Percentiles rank a stretch among this genome's conserved stretches.
Conservation (phyloP, 1,140 invertebrate genomes). For the Drosophila chauvacae region DNA sequence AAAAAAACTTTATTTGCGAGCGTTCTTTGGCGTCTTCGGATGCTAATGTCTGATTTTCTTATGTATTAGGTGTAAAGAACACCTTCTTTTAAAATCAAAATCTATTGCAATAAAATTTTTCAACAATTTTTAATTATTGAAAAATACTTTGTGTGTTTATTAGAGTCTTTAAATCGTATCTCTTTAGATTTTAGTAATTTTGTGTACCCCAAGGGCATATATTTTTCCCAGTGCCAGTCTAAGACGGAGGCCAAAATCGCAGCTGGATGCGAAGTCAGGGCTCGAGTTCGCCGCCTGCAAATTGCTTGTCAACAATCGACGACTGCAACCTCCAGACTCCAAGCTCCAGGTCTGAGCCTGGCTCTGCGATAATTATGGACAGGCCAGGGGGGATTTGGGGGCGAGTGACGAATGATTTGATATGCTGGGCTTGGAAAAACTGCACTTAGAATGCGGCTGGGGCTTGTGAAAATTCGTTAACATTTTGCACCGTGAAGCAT, state of each 20-base stretch:
- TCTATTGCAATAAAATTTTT: not conserved
- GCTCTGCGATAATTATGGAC: constrained; percentile 58
- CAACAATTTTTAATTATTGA: not conserved
- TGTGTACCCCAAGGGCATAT: not conserved
- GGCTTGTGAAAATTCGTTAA: constrained; percentile 76
- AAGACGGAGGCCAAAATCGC: constrained; percentile 21
- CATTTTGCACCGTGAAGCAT: constrained; percentile 77
- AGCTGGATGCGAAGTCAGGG: constrained; percentile 47
- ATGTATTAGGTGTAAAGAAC: not conserved
- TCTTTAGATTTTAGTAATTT: not conserved
- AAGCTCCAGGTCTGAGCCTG: constrained; percentile 19
- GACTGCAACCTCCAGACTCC: constrained; percentile 14
- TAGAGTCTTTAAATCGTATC: no score
- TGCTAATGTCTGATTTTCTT: not conserved
- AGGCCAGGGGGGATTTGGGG: constrained; percentile 14
- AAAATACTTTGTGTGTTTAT: not conserved
- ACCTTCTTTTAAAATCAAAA: not conserved
- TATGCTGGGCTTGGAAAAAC: constrained; percentile 73
- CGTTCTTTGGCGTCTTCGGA: not conserved
- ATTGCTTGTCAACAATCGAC: constrained; percentile 80
- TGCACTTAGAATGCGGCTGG: constrained; percentile 69
- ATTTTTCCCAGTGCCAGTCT: constrained; percentile 19
- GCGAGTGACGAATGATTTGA: constrained; percentile 71
- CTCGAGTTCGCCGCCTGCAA: constrained; percentile 51
- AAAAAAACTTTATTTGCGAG: constrained; percentile 5